Evolutionary conservation across 2,113 vertebrate species (phyloP).

Genomic region (Oreochromis spilurus): DNA sequence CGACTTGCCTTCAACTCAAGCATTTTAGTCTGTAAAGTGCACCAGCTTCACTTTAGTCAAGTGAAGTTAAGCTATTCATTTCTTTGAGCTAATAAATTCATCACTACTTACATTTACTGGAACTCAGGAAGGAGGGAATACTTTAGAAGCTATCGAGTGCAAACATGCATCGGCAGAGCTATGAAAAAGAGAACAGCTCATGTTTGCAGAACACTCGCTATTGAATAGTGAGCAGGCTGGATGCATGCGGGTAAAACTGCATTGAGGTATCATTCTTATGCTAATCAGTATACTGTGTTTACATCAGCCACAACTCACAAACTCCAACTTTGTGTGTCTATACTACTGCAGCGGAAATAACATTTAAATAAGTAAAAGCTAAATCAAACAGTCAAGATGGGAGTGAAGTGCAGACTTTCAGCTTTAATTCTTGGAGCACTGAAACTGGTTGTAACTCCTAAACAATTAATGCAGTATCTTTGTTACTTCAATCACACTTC

Average conservation of each 20-base stretch:
- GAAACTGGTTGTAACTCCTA: background rate
- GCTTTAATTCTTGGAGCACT: background rate
- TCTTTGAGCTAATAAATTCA: background rate
- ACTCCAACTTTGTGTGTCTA: background rate
- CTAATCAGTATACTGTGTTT: background rate
- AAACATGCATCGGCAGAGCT: background rate
- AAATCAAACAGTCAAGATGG: background rate
- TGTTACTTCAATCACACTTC: background rate
- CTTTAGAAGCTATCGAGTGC: background rate
- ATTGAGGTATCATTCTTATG: background rate
- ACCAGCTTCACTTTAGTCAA: too few relatives aligned
- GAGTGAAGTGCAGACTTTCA: background rate
- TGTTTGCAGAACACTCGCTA: background rate
- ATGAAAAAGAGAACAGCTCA: background rate
- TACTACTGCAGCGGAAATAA: background rate
- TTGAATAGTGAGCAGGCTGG: background rate
- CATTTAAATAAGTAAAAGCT: background rate
- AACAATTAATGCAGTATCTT: background rate
- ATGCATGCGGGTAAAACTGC: background rate
- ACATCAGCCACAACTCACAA: background rate
- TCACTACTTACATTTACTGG: background rate
- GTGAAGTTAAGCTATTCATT: background rate
- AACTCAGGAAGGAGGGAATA: background rate
- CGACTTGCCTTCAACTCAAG: background rate
- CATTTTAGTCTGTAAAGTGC: background rate